Evolutionary conservation across 2,797 vertebrate genomes (phyloP).

Genomic region (Sebastes elongatus): DNA sequence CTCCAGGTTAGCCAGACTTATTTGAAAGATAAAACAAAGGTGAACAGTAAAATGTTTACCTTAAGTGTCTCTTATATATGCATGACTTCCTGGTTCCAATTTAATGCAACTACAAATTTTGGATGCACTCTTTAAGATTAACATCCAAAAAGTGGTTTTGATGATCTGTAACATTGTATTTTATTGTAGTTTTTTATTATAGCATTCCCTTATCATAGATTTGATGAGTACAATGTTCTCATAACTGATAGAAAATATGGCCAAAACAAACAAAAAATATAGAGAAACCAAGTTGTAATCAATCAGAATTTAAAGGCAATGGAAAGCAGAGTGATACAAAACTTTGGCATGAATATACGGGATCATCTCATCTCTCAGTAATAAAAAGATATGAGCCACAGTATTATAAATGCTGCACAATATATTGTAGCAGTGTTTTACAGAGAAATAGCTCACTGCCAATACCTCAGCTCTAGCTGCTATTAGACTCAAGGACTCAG

Average conservation of each 20-base stretch:
- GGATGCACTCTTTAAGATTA: background rate
- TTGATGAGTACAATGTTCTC: background rate
- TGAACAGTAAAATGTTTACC: background rate
- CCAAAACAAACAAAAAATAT: background rate
- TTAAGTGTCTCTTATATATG: background rate
- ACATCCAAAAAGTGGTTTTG: background rate
- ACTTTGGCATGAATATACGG: background rate
- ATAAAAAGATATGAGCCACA: background rate
- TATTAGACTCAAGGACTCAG: constrained; percentile 26
- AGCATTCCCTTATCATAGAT: background rate
- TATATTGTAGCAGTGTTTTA: background rate
- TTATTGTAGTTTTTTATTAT: background rate
- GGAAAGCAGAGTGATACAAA: background rate
- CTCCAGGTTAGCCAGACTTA: background rate
- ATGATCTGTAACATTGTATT: background rate
- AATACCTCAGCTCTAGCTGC: background rate
- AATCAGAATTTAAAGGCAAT: background rate
- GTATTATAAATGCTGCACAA: background rate
- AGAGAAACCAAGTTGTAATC: background rate
- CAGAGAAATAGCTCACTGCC: background rate
- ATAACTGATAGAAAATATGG: background rate
- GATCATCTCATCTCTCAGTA: background rate
- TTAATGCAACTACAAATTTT: too few species aligned
- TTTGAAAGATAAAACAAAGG: background rate
- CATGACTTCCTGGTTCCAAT: background rate